These are phyloP conservation scores for Chrysaora quinquecirrha DNA, from an alignment of 30 jellyfish, hydroid and myxozoan genomes.

Conservation along the genomic window DNA sequence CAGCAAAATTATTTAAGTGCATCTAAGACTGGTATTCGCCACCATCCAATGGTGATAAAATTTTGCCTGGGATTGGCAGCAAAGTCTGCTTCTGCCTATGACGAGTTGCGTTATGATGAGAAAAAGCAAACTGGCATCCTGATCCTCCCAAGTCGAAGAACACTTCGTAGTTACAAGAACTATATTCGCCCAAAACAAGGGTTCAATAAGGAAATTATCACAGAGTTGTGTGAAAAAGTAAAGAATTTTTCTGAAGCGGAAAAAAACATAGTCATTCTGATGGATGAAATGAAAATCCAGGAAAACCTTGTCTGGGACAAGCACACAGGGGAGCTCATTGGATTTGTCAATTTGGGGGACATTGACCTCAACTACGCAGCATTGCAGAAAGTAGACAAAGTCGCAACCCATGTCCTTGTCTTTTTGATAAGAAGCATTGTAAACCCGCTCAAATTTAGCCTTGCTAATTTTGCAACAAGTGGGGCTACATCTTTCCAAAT, in stretches of 20 bases:
- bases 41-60: neutral
- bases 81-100: neutral
- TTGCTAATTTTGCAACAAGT: neutral
- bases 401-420: neutral
- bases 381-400: neutral
- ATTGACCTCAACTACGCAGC: neutral
- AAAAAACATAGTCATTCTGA: neutral
- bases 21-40: neutral
- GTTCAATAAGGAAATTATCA: neutral
- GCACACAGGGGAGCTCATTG: neutral
- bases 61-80: neutral
- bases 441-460: constrained; percentile 15
- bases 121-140: constrained; percentile 4
- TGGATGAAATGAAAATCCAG: neutral
- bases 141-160: neutral
- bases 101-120: constrained; percentile 12
- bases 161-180: neutral
- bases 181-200: neutral
- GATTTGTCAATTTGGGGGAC: neutral
- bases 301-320: neutral
- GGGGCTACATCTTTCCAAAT: neutral
- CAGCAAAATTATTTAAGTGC: neutral
- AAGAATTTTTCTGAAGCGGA: neutral
- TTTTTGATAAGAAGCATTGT: neutral
- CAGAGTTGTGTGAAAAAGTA: neutral